Percentiles rank a stretch among this genome's conserved stretches.
phyloP scores from a whole-genome alignment of 2,888 invertebrate genomes.

The Melanotus villosus region DNA sequence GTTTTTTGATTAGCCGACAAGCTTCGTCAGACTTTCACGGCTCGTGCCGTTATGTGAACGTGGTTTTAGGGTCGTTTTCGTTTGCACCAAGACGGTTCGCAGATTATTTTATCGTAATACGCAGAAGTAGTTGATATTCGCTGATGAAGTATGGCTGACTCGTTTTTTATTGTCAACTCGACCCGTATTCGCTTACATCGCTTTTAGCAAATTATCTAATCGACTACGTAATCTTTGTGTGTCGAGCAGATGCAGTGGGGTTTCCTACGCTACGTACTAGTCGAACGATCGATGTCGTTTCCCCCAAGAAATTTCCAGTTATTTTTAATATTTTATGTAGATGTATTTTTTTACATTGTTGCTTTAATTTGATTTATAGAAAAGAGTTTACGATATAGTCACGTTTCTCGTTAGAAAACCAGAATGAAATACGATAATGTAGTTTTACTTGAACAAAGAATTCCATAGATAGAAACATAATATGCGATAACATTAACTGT shows the following conservation, averaged over 20 bases:
- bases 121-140: slow-evolving; percentile 48
- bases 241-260: slow-evolving; percentile 19
- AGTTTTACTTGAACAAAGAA: no score
- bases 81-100: slow-evolving; percentile 51
- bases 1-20: slow-evolving; percentile 60
- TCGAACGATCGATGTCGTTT: slow-evolving; percentile 15
- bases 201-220: slow-evolving; percentile 35
- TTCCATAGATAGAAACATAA: no score
- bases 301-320: slow-evolving; percentile 1
- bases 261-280: not conserved
- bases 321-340: no score
- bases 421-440: no score
- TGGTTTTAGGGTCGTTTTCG: slow-evolving; percentile 55
- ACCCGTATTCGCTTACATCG: slow-evolving; percentile 22
- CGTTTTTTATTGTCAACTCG: slow-evolving; percentile 32
- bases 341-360: no score
- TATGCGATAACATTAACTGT: no score
- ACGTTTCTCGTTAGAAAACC: no score
- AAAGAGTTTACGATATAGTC: no score
- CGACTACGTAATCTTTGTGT: slow-evolving; percentile 21
- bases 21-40: slow-evolving; percentile 50
- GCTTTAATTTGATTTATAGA: no score
- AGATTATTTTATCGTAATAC: slow-evolving; percentile 44
- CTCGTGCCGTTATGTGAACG: slow-evolving; percentile 44
- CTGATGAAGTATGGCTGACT: slow-evolving; percentile 48